A percentile compares a stretch with the other conserved stretches of the same genome.
phyloP scores from a whole-genome alignment of 1,140 invertebrate genomes.

The Mylabris phalerata region DNA sequence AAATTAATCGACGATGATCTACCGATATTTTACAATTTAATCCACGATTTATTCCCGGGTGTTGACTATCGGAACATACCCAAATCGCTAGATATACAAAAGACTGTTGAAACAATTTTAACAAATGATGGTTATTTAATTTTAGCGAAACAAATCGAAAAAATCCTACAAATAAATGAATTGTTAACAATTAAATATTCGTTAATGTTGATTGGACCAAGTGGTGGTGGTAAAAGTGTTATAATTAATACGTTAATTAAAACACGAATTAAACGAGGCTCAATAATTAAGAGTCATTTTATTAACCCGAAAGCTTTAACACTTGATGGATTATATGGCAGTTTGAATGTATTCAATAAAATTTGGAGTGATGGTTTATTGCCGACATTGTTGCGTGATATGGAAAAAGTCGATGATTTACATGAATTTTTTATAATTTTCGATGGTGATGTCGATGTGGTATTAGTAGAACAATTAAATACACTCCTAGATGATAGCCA shows the following conservation, averaged over 20 bases:
- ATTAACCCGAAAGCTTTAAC: slow-evolving; percentile 84
- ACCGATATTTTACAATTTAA: slow-evolving; percentile 78
- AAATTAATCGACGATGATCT: slow-evolving; percentile 90
- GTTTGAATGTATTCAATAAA: slow-evolving; percentile 72
- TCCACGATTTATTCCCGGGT: slow-evolving; percentile 83
- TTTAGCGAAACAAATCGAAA: slow-evolving; percentile 66
- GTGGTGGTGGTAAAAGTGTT: slow-evolving; percentile 83
- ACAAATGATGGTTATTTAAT: slow-evolving; percentile 49
- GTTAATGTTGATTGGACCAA: slow-evolving; percentile 86
- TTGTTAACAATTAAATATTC: slow-evolving; percentile 91
- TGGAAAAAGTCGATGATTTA: slow-evolving; percentile 65
- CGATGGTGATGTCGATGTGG: slow-evolving; percentile 87
- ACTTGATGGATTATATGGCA: slow-evolving; percentile 85
- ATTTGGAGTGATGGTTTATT: slow-evolving; percentile 90
- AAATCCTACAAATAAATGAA: slow-evolving; percentile 79
- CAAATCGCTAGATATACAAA: slow-evolving; percentile 65
- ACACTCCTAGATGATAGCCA: slow-evolving; percentile 91
- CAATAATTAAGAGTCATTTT: slow-evolving; percentile 65
- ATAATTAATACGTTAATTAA: slow-evolving; percentile 73
- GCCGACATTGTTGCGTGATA: slow-evolving; percentile 84
- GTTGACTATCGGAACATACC: slow-evolving; percentile 74
- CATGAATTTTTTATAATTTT: slow-evolving; percentile 78
- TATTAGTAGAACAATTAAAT: slow-evolving; percentile 96
- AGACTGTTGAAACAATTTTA: slow-evolving; percentile 54
- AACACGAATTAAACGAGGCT: slow-evolving; percentile 67